A percentile compares a stretch with the other conserved stretches of the same genome.
phyloP scores from a whole-genome alignment of 2,113 vertebrate species.

The Cyanoramphus novaezelandiae region DNA sequence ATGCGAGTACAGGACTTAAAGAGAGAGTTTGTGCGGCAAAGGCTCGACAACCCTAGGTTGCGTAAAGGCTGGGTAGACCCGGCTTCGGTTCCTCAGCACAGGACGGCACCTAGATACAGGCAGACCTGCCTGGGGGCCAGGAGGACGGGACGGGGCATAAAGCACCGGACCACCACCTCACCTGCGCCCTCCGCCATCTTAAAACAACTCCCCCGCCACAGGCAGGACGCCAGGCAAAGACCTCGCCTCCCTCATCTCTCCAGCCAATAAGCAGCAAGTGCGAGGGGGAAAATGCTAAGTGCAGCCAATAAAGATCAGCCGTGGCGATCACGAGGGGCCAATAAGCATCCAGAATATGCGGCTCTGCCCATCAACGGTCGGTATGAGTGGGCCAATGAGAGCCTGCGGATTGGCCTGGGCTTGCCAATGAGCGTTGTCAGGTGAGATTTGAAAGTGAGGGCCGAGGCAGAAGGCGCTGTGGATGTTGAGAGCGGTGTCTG shows the following conservation, averaged over 20 bases:
- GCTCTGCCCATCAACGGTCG: fast-evolving
- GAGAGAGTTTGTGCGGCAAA: neutral
- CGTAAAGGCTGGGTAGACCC: fast-evolving
- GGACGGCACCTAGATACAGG: fast-evolving
- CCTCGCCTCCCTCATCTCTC: fast-evolving
- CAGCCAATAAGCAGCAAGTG: neutral
- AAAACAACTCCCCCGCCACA: fast-evolving
- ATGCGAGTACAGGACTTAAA: fast-evolving
- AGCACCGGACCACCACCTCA: fast-evolving
- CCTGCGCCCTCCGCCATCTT: neutral
- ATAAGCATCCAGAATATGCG: fast-evolving
- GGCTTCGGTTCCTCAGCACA: neutral
- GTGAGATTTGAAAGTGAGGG: constrained; percentile 37
- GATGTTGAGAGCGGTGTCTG: neutral
- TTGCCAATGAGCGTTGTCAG: constrained; percentile 9
- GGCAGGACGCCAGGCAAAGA: fast-evolving
- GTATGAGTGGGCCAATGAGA: neutral
- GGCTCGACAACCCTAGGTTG: neutral
- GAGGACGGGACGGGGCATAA: neutral
- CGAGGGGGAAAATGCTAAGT: fast-evolving
- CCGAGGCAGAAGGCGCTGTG: fast-evolving
- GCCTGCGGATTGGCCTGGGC: fast-evolving
- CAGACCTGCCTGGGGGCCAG: fast-evolving
- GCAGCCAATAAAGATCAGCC: neutral
- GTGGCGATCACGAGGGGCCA: fast-evolving